These are phyloP conservation scores for Bhutanitis thaidina DNA, from an alignment of 2,888 invertebrate species.

Conservation along the genomic window DNA sequence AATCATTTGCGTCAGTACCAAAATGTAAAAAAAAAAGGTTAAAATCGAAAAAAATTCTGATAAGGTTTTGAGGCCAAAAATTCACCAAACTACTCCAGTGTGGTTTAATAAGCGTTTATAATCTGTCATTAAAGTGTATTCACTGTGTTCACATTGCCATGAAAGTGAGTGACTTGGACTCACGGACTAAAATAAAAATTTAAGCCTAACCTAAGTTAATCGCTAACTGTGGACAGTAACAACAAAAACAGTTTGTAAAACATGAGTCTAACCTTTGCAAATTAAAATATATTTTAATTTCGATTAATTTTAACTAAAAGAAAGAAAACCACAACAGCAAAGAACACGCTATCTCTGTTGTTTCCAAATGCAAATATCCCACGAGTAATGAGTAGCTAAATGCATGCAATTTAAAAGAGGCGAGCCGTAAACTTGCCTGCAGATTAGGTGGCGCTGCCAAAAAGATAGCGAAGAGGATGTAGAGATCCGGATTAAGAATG, in stretches of 20 bases:
- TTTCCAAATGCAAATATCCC: conserved; percentile 59
- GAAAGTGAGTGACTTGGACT: too few relatives aligned
- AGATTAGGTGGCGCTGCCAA: conserved; percentile 58
- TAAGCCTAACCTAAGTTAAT: too few relatives aligned
- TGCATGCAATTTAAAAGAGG: conserved; percentile 66
- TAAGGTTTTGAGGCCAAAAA: too few relatives aligned
- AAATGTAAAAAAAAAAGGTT: too few relatives aligned
- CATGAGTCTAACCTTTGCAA: conserved; percentile 1
- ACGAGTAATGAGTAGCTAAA: conserved; percentile 60
- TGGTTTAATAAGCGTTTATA: too few relatives aligned
- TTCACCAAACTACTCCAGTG: too few relatives aligned
- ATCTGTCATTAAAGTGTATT: too few relatives aligned
- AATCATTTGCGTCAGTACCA: too few relatives aligned
- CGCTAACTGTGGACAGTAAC: too few relatives aligned
- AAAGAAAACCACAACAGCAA: conserved; percentile 23
- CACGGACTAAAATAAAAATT: too few relatives aligned
- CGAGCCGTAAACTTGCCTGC: conserved; percentile 25
- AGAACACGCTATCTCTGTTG: conserved; percentile 36
- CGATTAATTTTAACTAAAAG: conserved; percentile 20
- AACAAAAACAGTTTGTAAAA: background rate
- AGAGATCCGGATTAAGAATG: conserved; percentile 56
- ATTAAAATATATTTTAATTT: conserved; percentile 20
- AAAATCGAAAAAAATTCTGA: too few relatives aligned
- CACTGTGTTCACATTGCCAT: too few relatives aligned
- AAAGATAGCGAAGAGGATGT: conserved; percentile 54